These are phyloP conservation scores for Spilarctia lutea DNA, from an alignment of 2,888 invertebrate genomes.

Conservation along the genomic window DNA sequence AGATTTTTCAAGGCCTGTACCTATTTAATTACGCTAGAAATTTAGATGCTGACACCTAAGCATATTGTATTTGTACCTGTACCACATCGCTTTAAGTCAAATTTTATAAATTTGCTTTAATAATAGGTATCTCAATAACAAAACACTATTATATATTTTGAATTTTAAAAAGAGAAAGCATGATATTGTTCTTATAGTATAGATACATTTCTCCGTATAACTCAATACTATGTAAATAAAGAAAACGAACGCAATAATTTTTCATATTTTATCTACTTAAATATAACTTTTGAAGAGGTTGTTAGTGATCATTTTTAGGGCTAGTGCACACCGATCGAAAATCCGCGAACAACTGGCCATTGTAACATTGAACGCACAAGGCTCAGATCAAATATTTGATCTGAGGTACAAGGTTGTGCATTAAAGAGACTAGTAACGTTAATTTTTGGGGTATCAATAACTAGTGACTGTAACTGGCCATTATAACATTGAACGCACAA, in stretches of 20 bases:
- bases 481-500: too few species aligned
- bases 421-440: too few species aligned
- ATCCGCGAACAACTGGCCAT: constrained; percentile 7
- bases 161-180: constrained; percentile 43
- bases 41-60: constrained; percentile 66
- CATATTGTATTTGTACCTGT: constrained; percentile 64
- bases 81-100: constrained; percentile 72
- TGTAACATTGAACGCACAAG: constrained; percentile 7
- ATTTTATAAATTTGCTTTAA: constrained; percentile 70
- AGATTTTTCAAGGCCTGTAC: constrained; percentile 73
- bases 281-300: constrained; percentile 62
- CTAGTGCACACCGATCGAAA: constrained; percentile 10
- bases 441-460: too few species aligned
- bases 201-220: constrained; percentile 63
- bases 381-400: too few species aligned
- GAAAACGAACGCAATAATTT: constrained; percentile 80
- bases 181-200: constrained; percentile 59
- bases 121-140: constrained; percentile 58
- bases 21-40: constrained; percentile 67
- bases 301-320: constrained; percentile 70
- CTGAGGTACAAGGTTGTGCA: too few species aligned
- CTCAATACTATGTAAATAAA: constrained; percentile 75
- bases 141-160: constrained; percentile 54
- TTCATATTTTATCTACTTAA: constrained; percentile 76
- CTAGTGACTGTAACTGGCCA: too few species aligned